phyloP scores from a whole-genome alignment of 2,797 vertebrate species.

The Lacerta bilineata region DNA sequence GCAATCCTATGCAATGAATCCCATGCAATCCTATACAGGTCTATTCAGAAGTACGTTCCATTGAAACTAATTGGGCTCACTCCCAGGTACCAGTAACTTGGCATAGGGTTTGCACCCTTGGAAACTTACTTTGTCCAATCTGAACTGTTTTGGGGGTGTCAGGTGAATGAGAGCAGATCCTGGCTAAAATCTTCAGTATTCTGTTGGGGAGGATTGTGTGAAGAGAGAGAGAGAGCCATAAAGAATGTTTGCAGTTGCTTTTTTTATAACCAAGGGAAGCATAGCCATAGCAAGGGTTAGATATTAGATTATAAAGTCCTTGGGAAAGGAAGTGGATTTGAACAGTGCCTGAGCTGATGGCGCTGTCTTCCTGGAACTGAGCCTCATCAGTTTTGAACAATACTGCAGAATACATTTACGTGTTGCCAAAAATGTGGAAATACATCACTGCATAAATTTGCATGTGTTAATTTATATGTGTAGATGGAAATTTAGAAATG shows the following conservation, averaged over 20 bases:
- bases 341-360: neutral
- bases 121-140: neutral
- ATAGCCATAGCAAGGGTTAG: neutral
- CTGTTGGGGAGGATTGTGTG: neutral
- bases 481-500: too few relatives aligned
- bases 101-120: neutral
- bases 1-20: too few relatives aligned
- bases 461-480: too few relatives aligned
- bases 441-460: too few relatives aligned
- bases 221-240: too few relatives aligned
- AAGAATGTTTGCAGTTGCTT: neutral
- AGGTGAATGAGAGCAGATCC: conserved; percentile 8
- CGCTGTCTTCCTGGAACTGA: neutral
- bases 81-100: too few relatives aligned
- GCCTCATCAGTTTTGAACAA: neutral
- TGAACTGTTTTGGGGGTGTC: neutral
- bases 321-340: neutral
- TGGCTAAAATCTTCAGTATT: neutral
- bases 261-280: conserved; percentile 7
- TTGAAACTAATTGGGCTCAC: neutral
- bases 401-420: neutral
- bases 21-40: too few relatives aligned
- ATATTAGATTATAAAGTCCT: neutral
- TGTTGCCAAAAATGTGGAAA: too few relatives aligned
- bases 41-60: neutral